Percentiles rank a stretch among this genome's conserved stretches.
Evolutionary conservation across 2,797 vertebrate genomes (phyloP).

Genomic region (Chelon auratus): DNA sequence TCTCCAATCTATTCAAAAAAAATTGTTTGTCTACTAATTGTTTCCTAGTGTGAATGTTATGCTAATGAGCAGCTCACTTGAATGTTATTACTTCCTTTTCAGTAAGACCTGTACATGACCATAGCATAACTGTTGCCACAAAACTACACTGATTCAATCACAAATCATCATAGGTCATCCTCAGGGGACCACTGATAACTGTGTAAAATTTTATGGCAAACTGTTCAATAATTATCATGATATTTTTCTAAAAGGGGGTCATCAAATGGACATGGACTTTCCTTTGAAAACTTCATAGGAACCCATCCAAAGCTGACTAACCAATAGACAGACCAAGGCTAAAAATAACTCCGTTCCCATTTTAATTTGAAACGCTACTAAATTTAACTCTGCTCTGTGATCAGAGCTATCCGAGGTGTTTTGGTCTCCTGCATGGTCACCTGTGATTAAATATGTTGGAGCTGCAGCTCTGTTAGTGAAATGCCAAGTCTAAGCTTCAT

Average conservation of each 20-base stretch:
- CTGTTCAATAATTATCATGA: background rate
- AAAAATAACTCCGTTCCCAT: background rate
- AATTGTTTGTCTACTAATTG: too few relatives aligned
- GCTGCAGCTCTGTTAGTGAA: conserved; percentile 42
- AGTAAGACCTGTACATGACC: too few relatives aligned
- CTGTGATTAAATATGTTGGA: conserved; percentile 50
- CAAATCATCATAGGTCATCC: background rate
- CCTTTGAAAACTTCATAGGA: background rate
- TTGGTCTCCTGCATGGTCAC: conserved; percentile 1
- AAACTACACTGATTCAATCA: too few relatives aligned
- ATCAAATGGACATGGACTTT: too few relatives aligned
- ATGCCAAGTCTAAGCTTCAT: conserved; percentile 56
- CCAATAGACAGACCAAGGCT: too few relatives aligned
- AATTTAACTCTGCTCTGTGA: conserved; percentile 11
- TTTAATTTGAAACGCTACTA: background rate
- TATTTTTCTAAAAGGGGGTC: background rate
- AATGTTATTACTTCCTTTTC: too few relatives aligned
- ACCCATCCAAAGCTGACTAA: background rate
- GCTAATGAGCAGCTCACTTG: too few relatives aligned
- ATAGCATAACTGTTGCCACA: too few relatives aligned
- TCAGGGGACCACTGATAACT: background rate
- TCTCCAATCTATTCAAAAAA: too few relatives aligned
- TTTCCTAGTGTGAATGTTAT: too few relatives aligned
- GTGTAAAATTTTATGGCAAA: background rate
- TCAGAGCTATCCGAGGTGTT: conserved; percentile 12